Base-by-base conservation (phyloP, 37 sponge, comb jelly and placozoan species). In the Chondrosia reniformis region DNA sequence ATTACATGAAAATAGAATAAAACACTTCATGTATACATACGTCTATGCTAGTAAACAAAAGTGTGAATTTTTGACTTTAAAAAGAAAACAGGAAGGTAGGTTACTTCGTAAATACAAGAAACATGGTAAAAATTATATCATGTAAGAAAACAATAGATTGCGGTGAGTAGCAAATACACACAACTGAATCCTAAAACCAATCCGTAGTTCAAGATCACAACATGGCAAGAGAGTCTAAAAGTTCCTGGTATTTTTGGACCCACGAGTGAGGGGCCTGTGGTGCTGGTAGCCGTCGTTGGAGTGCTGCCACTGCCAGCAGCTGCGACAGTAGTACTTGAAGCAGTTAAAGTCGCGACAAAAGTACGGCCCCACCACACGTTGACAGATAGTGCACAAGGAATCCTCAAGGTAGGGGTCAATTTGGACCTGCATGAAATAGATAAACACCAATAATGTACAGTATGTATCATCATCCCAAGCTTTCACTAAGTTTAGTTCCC, bases 301-400 rank as follows among this genome's bases (percentile, higher is more conserved):
- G 79, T 98, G 99, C 46, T 95, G 99, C 99, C 95, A 98, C 41
- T 95, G 91, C 99, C 99, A 98, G 63, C 99, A 98, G 32, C 87
- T 82, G 15, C 92, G 91, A 57, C 99, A 98, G 85, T 87, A 98
- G 80, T 98, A 98, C 63, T 95, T 95, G 96, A 95, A 98, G 82
- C 99, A 98, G 27, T 85, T 76, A 74, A 87, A 86, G 73, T 95
- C 96, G 0, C 99, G 89, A 46, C 99, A 98, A 84, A 98, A 98
- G 66, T 89, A 92, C 0, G 99, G 99, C 0, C 99, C 99, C 0
- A 96, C 95, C 56, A 89, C 87, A 30, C 90, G 74, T 40, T 81
- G 82, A 64, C 99, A 98, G 65, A 90, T 86, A 79, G 87, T 89
- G 81, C 99, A 98, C 56, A 92, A 84, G 55, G 91, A 85, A 77